A percentile compares a stretch with the other conserved stretches of the same genome.
Evolutionary conservation across 2,797 vertebrate genomes (phyloP).

Genomic region (Microhierax caerulescens): DNA sequence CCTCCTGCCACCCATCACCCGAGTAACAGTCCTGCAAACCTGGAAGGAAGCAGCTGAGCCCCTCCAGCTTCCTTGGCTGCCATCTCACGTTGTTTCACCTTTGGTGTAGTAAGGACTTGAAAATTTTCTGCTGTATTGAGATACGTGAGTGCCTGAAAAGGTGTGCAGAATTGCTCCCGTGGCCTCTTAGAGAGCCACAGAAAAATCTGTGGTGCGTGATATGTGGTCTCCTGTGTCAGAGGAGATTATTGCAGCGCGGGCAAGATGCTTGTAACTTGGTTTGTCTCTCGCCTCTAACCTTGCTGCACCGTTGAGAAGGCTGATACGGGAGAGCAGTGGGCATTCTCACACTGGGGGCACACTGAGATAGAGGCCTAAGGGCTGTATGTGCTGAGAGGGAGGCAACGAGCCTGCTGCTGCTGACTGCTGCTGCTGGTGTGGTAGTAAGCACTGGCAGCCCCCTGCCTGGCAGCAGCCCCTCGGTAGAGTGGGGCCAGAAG

Average conservation of each 20-base stretch:
- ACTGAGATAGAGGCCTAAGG: fast-evolving
- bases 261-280: not conserved
- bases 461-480: not conserved
- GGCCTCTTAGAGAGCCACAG: not conserved
- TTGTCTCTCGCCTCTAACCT: not conserved
- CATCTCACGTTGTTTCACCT: fast-evolving
- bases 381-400: not conserved
- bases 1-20: not conserved
- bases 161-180: no score
- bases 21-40: not conserved
- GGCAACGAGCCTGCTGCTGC: not conserved
- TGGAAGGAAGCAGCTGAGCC: not conserved
- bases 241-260: fast-evolving
- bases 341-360: fast-evolving
- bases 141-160: not conserved
- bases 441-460: no score
- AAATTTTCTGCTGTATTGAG: no score
- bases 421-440: fast-evolving
- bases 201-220: fast-evolving
- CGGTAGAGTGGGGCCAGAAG: not conserved
- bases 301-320: not conserved
- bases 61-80: not conserved
- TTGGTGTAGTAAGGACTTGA: not conserved
- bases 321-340: not conserved
- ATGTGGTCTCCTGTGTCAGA: fast-evolving